Percentiles rank a stretch among this genome's conserved stretches.
Evolutionary conservation across 2,113 vertebrate genomes (phyloP).

Genomic region (Choloepus hoffmanni): DNA sequence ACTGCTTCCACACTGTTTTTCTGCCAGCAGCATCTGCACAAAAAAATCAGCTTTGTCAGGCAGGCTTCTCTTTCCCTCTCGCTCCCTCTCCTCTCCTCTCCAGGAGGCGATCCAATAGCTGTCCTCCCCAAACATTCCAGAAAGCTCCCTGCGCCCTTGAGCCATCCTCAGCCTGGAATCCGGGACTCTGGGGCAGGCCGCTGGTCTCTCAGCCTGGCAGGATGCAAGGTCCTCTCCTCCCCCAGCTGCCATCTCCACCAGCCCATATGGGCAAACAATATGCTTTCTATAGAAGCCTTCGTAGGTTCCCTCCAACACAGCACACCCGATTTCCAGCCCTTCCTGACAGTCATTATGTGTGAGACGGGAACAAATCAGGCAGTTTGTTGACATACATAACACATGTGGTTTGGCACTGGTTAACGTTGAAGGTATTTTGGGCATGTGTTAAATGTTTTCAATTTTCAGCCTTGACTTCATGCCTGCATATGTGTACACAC

Average conservation of each 20-base stretch:
- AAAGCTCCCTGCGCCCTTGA: conserved; percentile 83
- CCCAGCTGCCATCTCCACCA: conserved; percentile 85
- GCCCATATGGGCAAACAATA: conserved; percentile 88
- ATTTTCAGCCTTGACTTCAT: conserved; percentile 42
- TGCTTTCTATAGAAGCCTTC: conserved; percentile 85
- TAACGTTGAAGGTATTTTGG: conserved; percentile 13
- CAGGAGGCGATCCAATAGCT: conserved; percentile 72
- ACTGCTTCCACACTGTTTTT: conserved; percentile 69
- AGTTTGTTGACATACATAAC: conserved; percentile 77
- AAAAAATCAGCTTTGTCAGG: conserved; percentile 78
- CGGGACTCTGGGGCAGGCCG: conserved; percentile 80
- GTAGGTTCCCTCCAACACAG: conserved; percentile 71
- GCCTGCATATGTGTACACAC: not conserved
- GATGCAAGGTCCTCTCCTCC: conserved; percentile 80
- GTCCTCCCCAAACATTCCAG: conserved; percentile 75
- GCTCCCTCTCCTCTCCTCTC: conserved; percentile 25
- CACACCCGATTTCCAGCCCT: conserved; percentile 64
- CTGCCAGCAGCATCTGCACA: conserved; percentile 78
- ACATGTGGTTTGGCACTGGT: conserved; percentile 71
- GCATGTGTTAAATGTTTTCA: conserved; percentile 61
- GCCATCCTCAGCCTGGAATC: conserved; percentile 83
- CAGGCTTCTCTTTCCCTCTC: conserved; percentile 44
- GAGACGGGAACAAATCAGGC: conserved; percentile 81
- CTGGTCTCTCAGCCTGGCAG: conserved; percentile 83
- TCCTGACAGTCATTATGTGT: conserved; percentile 75